Conservation (phyloP, 2,797 vertebrate genomes). For the Sebastolobus alascanus region DNA sequence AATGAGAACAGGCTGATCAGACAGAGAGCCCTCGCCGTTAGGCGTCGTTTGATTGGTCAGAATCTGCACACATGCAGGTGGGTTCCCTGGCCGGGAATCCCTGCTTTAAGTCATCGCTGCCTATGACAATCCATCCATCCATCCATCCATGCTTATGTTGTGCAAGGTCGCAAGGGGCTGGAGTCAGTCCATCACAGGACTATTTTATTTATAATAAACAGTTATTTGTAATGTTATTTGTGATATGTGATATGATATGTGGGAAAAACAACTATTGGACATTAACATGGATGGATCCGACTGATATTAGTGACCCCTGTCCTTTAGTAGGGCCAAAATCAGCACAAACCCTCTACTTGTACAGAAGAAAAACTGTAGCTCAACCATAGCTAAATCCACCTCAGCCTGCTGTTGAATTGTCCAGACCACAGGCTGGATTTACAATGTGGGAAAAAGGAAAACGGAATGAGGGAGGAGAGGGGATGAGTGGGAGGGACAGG, state of each 20-base stretch:
- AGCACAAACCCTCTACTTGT: too few species aligned
- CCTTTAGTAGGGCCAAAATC: background rate
- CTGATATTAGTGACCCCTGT: background rate
- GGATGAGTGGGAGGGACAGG: slow-evolving; percentile 15
- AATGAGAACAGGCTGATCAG: too few species aligned
- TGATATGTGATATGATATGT: background rate
- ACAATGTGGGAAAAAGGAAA: slow-evolving; percentile 33
- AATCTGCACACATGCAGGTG: too few species aligned
- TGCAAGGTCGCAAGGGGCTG: background rate
- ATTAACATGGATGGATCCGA: background rate
- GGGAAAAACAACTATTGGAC: background rate
- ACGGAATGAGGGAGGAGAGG: background rate
- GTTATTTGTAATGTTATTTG: background rate
- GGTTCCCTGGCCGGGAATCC: too few species aligned
- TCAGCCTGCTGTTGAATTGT: slow-evolving; percentile 16
- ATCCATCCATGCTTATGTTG: background rate
- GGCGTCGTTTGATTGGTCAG: too few species aligned
- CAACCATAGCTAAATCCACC: background rate
- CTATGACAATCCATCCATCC: too few species aligned
- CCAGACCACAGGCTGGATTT: slow-evolving; percentile 42
- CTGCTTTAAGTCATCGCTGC: too few species aligned
- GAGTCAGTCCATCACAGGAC: background rate
- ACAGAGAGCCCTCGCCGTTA: too few species aligned
- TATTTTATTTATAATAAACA: background rate
- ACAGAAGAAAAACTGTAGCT: too few species aligned